Evolutionary conservation across 30 jellyfish, hydroid and myxozoan genomes (phyloP).

Genomic region (Turritopsis rubra): DNA sequence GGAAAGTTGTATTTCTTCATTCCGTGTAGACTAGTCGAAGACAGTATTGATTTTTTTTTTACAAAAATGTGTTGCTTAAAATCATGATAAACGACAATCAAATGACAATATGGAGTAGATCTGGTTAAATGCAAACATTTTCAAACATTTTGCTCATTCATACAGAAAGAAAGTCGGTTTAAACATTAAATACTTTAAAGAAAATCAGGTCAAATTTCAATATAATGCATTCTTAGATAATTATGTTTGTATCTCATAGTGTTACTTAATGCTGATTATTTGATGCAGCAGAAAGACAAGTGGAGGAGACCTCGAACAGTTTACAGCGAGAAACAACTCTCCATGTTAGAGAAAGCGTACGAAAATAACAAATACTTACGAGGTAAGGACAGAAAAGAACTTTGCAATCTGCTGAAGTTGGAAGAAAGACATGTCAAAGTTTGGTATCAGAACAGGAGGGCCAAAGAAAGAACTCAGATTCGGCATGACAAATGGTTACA

Average conservation of each 20-base stretch:
- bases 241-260: background rate
- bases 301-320: slow-evolving; percentile 10
- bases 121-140: no score
- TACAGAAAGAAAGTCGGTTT: no score
- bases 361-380: background rate
- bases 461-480: background rate
- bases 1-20: no score
- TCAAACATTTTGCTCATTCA: no score
- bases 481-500: slow-evolving; percentile 13
- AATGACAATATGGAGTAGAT: no score
- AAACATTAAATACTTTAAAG: no score
- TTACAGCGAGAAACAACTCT: slow-evolving; percentile 1
- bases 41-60: no score
- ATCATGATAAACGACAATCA: no score
- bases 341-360: slow-evolving; percentile 2
- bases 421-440: slow-evolving; percentile 2
- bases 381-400: background rate
- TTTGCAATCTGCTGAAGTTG: background rate
- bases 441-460: slow-evolving; percentile 6
- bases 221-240: no score
- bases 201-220: no score
- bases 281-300: background rate
- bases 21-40: no score
- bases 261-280: background rate
- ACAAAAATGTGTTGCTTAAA: no score